Evolutionary conservation across 2,888 invertebrate genomes (phyloP).

Genomic region (Acleris emargana): DNA sequence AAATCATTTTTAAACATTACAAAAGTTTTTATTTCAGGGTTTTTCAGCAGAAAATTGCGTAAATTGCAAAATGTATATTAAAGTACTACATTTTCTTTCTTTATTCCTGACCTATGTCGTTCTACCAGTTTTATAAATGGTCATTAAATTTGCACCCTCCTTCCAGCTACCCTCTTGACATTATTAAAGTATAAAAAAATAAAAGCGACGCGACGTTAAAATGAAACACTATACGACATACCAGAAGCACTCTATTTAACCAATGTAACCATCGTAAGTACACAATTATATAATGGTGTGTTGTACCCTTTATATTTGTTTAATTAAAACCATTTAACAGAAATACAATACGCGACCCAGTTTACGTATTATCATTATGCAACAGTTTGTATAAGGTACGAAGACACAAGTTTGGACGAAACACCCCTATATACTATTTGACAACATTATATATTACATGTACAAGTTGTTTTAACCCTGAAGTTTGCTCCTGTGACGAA

Average conservation of each 20-base stretch:
- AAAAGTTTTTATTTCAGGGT: too few relatives aligned
- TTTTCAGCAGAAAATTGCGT: too few relatives aligned
- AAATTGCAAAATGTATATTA: neutral
- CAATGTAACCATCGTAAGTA: constrained; percentile 1
- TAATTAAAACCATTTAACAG: neutral
- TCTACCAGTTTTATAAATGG: constrained; percentile 5
- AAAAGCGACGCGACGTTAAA: neutral
- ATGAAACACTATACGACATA: neutral
- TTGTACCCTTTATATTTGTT: constrained; percentile 12
- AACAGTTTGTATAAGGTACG: neutral
- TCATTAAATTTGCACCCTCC: neutral
- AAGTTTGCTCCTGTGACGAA: too few relatives aligned
- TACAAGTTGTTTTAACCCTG: too few relatives aligned
- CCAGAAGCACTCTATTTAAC: neutral
- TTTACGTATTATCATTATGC: neutral
- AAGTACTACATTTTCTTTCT: neutral
- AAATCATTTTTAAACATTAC: too few relatives aligned
- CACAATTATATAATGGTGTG: constrained; percentile 3
- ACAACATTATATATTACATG: neutral
- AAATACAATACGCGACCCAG: neutral
- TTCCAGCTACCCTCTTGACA: neutral
- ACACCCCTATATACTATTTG: neutral
- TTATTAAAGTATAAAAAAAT: neutral
- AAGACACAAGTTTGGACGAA: neutral
- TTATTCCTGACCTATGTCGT: neutral